Evolutionary conservation across 1,140 invertebrate genomes (phyloP), one percentile per base, ranked within the genome.

Genomic region (Pogonognathellus flavescens): DNA sequence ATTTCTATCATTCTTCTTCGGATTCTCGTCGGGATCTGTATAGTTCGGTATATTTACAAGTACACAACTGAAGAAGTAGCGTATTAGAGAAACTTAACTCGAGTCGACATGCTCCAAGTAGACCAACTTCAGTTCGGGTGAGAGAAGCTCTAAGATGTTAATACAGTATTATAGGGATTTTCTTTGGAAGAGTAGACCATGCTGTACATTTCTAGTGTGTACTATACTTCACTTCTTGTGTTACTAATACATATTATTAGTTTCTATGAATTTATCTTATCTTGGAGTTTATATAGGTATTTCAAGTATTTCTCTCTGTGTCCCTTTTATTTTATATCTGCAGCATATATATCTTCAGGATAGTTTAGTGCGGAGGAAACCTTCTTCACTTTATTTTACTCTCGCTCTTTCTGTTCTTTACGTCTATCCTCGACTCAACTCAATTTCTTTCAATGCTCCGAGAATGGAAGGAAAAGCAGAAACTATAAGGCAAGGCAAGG

Each of bases 371-470:
- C 8, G 70, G 10, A 76, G 70, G 25, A n/a, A n/a, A 31, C 70
- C 31, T 50, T 41, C 31, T 41, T 41, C 31, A 41, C 31, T 41
- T 76, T 76, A 66, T 66, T 66, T 76, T 76, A 49, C 70, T 16
- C 41, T 76, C 53, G 53, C 53, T 57, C 31, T 76, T 6, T 18
- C 70, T 76, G 16, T 49, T 76, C 41, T 41, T 50, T 31, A 31
- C 31, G 25, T 50, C 14, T 11, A 41, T 76, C 31, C 22, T 76
- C 70, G 25, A 50, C 70, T 76, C 70, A 50, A 76, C 70, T 76
- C 70, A 76, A 76, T 76, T 76, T 50, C n/a, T 76, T 76, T 76
- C 31, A 76, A 76, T 49, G 70, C 70, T 76, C 25, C 25, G 62
- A 31, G 62, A 66, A 22, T 13, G 22, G 62, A 66, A 66, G 62